These are phyloP conservation scores for Macrostomum lignano DNA, from an alignment of 1,140 invertebrate species.

Conservation along the genomic window DNA sequence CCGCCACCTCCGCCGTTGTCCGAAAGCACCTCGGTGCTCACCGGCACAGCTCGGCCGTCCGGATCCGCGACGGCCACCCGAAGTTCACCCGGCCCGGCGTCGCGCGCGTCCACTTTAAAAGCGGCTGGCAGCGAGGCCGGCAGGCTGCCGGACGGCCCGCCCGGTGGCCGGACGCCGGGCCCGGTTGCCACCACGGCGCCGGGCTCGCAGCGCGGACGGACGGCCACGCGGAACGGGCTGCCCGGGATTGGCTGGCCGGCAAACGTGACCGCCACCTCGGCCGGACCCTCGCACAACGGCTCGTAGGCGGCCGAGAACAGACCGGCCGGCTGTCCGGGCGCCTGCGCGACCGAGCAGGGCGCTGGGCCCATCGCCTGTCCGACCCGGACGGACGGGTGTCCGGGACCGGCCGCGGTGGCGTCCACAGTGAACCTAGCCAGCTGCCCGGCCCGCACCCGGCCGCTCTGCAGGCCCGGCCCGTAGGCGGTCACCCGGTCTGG, in stretches of 20 bases:
- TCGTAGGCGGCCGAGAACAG: slow-evolving; percentile 49
- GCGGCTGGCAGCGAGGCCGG: slow-evolving; percentile 49
- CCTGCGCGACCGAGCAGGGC: no score
- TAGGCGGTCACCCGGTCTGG: slow-evolving; percentile 27
- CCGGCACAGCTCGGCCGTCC: no score
- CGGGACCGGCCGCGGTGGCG: slow-evolving; percentile 37
- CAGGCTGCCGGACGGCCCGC: slow-evolving; percentile 31
- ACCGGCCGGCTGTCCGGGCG: slow-evolving; percentile 35
- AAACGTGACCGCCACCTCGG: slow-evolving; percentile 45
- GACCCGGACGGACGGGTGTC: slow-evolving; percentile 44
- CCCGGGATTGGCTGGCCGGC: slow-evolving; percentile 43
- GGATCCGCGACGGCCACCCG: slow-evolving; percentile 49
- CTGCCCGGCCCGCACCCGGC: slow-evolving; percentile 39
- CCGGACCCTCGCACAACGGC: slow-evolving; percentile 43
- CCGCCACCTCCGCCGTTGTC: no score
- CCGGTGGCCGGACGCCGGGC: slow-evolving; percentile 35
- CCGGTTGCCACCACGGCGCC: slow-evolving; percentile 43
- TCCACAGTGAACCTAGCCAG: slow-evolving; percentile 52
- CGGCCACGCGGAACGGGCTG: slow-evolving; percentile 45
- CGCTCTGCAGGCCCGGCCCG: slow-evolving; percentile 46
- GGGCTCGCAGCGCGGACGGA: slow-evolving; percentile 44
- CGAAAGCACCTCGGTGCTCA: no score
- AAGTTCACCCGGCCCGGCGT: slow-evolving; percentile 47
- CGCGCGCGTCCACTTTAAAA: slow-evolving; percentile 48
- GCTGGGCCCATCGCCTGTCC: no score